Conservation (phyloP, 2,797 vertebrate species). For the Mallotus villosus region DNA sequence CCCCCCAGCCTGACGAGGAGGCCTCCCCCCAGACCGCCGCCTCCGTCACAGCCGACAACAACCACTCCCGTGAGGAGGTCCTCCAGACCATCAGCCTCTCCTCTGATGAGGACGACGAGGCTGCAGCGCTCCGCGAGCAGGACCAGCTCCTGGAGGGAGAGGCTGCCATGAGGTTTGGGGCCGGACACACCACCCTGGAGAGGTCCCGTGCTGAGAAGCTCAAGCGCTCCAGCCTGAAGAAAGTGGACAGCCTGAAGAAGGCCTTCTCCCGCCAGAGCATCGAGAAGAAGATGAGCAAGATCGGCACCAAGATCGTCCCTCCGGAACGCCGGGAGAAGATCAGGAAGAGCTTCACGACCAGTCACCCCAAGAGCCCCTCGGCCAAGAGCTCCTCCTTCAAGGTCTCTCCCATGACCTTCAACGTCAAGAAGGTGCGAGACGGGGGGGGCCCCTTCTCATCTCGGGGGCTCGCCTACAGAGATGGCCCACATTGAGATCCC, state of each 20-base stretch:
- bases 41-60: conserved; percentile 69
- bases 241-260: conserved; percentile 95
- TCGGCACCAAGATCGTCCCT: conserved; percentile 90
- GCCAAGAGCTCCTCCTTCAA: conserved; percentile 86
- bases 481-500: conserved; percentile 73
- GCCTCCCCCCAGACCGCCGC: conserved; percentile 44
- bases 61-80: conserved; percentile 80
- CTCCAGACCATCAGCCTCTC: conserved; percentile 88
- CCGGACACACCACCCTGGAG: conserved; percentile 71
- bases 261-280: conserved; percentile 94
- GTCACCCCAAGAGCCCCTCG: conserved; percentile 84
- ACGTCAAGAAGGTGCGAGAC: conserved; percentile 81
- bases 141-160: conserved; percentile 66
- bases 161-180: conserved; percentile 25
- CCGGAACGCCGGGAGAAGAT: conserved; percentile 91
- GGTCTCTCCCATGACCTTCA: conserved; percentile 85
- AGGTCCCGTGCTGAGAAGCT: conserved; percentile 87
- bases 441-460: conserved; percentile 42
- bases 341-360: conserved; percentile 88
- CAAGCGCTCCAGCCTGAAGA: conserved; percentile 90
- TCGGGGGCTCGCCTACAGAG: conserved; percentile 25
- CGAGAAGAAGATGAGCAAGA: conserved; percentile 93
- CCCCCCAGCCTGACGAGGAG: conserved; percentile 81
- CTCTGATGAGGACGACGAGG: conserved; percentile 81
- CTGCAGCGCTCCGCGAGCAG: conserved; percentile 65